Percentiles rank a stretch among this genome's conserved stretches.
Evolutionary conservation across 2,797 vertebrate species (phyloP).

Genomic region (Anguilla obscura): DNA sequence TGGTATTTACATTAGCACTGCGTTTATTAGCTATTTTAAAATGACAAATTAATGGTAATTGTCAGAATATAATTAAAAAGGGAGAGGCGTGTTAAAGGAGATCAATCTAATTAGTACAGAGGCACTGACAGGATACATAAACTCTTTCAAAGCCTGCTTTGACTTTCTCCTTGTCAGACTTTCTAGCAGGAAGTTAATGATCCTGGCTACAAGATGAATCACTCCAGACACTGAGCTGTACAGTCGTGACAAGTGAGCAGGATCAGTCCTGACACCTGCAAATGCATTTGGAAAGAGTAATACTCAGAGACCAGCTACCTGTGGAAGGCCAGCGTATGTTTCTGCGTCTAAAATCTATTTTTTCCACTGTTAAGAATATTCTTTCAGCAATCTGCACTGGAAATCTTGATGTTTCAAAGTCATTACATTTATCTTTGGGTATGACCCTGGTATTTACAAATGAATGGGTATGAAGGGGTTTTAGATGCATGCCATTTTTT

Average conservation of each 20-base stretch:
- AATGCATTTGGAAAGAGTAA: constrained; percentile 77
- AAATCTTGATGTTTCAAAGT: background rate
- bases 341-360: constrained; percentile 64
- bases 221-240: constrained; percentile 89
- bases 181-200: constrained; percentile 88
- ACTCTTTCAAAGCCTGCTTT: constrained; percentile 67
- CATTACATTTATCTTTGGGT: constrained; percentile 8
- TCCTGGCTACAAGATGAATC: constrained; percentile 95
- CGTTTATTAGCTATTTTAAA: background rate
- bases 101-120: constrained; percentile 77
- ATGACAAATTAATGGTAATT: background rate
- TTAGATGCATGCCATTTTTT: no score
- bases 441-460: constrained; percentile 28
- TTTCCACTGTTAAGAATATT: constrained; percentile 27
- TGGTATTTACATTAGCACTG: background rate
- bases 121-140: constrained; percentile 79
- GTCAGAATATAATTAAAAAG: constrained; percentile 38
- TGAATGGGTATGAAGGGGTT: constrained; percentile 29
- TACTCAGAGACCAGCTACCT: constrained; percentile 73
- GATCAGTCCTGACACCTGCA: constrained; percentile 80
- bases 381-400: background rate
- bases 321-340: constrained; percentile 72
- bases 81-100: constrained; percentile 57
- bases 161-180: constrained; percentile 85
- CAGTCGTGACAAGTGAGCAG: constrained; percentile 83